Percentiles rank a stretch among this genome's conserved stretches.
phyloP scores from a whole-genome alignment of 2,797 vertebrate species.

The Tapera naevia region DNA sequence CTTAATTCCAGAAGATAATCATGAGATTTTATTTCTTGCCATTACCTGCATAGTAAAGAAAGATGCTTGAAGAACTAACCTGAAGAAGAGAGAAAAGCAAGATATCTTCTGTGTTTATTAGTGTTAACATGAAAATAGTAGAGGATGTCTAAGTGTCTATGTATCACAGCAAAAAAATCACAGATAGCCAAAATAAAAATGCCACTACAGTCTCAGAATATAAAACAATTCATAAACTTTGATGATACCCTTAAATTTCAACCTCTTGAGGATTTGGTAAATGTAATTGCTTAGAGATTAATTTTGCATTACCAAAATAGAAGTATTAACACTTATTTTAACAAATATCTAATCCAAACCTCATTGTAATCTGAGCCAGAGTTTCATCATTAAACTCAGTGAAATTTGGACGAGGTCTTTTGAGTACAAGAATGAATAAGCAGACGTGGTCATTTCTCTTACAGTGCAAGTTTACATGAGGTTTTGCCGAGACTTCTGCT shows the following conservation, averaged over 20 bases:
- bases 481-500: background rate
- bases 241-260: background rate
- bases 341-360: background rate
- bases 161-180: background rate
- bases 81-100: background rate
- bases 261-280: background rate
- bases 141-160: background rate
- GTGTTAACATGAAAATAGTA: background rate
- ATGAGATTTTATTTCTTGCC: background rate
- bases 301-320: background rate
- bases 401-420: background rate
- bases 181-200: background rate
- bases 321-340: background rate
- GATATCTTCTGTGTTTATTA: background rate
- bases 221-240: background rate
- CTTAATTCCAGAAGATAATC: background rate
- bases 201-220: background rate
- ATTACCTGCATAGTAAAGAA: background rate
- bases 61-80: background rate
- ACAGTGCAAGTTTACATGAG: background rate
- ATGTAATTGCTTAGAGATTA: background rate
- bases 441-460: background rate
- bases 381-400: background rate
- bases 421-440: background rate
- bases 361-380: background rate